Percentiles rank a stretch among this genome's conserved stretches.
Evolutionary conservation across 2,888 invertebrate species (phyloP).

Genomic region (Lepidonotus clava): DNA sequence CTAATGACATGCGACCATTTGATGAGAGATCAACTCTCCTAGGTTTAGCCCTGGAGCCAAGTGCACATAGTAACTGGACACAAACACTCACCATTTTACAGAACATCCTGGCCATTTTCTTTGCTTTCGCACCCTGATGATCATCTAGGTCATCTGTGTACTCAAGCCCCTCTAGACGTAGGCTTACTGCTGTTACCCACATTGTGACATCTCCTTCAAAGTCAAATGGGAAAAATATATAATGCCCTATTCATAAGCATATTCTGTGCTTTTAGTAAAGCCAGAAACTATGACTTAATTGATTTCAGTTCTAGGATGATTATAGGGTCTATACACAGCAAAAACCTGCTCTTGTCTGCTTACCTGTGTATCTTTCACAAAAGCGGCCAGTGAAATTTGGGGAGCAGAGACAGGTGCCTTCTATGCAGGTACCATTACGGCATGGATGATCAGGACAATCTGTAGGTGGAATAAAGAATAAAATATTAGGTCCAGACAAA

Average conservation of each 20-base stretch:
- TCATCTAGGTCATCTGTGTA: background rate
- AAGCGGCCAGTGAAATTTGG: background rate
- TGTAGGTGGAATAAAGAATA: background rate
- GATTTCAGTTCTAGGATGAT: background rate
- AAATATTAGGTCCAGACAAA: background rate
- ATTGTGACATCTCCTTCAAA: background rate
- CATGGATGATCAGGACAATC: slow-evolving; percentile 5
- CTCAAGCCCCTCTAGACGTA: background rate
- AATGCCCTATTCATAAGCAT: background rate
- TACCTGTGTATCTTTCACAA: slow-evolving; percentile 11
- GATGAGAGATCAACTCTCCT: background rate
- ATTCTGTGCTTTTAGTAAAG: background rate
- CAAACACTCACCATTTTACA: background rate
- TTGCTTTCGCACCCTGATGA: background rate
- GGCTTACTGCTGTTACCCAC: background rate
- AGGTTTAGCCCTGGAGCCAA: background rate
- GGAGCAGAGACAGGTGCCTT: background rate
- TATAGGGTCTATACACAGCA: too few relatives aligned
- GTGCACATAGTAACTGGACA: background rate
- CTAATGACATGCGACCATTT: background rate
- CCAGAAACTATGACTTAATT: background rate
- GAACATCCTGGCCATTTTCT: background rate
- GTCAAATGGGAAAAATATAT: background rate
- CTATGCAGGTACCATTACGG: background rate
- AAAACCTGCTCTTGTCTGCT: too few relatives aligned